Percentiles rank a stretch among this genome's conserved stretches.
Conservation (phyloP, 2,113 vertebrate genomes). For the Leptocoma aspasia region DNA sequence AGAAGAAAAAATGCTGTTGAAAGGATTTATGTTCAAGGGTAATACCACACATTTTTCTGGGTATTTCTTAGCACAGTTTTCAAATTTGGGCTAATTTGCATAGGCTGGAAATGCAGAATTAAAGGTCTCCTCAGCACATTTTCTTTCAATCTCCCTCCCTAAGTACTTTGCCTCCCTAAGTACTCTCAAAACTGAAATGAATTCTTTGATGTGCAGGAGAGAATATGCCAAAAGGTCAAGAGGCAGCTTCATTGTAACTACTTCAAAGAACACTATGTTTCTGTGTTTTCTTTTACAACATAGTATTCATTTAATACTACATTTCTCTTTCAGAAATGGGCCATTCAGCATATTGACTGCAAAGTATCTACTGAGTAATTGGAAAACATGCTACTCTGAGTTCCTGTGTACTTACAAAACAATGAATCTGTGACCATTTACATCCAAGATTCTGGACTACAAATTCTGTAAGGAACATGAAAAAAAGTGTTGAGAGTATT, state of each 20-base stretch:
- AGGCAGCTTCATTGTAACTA: not conserved
- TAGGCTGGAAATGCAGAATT: not conserved
- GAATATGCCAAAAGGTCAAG: not conserved
- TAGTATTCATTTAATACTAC: not conserved
- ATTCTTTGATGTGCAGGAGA: not conserved
- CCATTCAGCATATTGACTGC: not conserved
- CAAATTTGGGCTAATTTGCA: not conserved
- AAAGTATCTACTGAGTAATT: not conserved
- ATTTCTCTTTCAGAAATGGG: not conserved
- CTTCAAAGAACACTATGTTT: not conserved
- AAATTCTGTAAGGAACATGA: not conserved
- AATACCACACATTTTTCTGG: not conserved
- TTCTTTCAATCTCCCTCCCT: not conserved
- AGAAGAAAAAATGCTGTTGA: not conserved
- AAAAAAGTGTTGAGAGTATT: not conserved
- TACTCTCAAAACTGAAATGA: not conserved
- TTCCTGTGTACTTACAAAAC: not conserved
- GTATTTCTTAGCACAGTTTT: not conserved
- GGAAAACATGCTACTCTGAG: not conserved
- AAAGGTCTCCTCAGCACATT: not conserved
- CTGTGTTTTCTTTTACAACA: not conserved
- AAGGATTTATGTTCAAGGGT: not conserved
- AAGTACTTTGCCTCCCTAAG: not conserved
- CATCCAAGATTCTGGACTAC: not conserved
- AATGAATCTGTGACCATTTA: not conserved